Base-by-base conservation (phyloP, 2,113 vertebrate species). In the Sarotherodon lohbergeri region DNA sequence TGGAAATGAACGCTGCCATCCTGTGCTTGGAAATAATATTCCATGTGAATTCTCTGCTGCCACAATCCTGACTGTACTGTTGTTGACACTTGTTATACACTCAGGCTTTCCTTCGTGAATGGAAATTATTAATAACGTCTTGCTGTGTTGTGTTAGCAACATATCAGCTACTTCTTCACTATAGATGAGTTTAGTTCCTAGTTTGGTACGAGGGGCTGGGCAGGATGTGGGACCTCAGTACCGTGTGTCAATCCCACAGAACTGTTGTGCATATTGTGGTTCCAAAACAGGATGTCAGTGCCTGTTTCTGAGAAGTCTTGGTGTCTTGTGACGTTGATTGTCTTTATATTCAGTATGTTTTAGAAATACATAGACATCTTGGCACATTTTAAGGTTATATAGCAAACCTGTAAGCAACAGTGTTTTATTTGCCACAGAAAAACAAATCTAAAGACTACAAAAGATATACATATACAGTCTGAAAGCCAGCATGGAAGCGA, bases 31-130 rank as follows among this genome's bases (percentile, higher is more conserved):
- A 63, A 19, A 34, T 36, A 32, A 0, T 34, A 63, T 6, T 36
- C 59, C 59, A 34, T 34, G 29, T 34, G 5, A 19, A 63, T 19
- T 34, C 9, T 16, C 16, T 34, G 0, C 0, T 63, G 59, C 61
- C 61, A n/a, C 32, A n/a, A 36, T 34, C 59, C 9, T 12, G 61
- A 12, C 32, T 66, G 59, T 63, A 36, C 32, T 63, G 59, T 63
- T 36, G 17, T 11, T 36, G 59, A 34, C 59, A 0, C 17, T 39
- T 66, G 9, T 66, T 66, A 11, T n/a, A 66, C 9, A 39, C 32
- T n/a, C 2, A 36, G 3, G 0, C 32, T 36, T 39, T 66, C 3
- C 34, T 66, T 0, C 17, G 12, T 66, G 9, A 39, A 39, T 66
- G 34, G 6, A 36, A 66, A n/a, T 66, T 0, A n/a, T 39, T 66